Base-by-base conservation (phyloP, 2,888 invertebrate species). In the Eutolmus rufibarbis region DNA sequence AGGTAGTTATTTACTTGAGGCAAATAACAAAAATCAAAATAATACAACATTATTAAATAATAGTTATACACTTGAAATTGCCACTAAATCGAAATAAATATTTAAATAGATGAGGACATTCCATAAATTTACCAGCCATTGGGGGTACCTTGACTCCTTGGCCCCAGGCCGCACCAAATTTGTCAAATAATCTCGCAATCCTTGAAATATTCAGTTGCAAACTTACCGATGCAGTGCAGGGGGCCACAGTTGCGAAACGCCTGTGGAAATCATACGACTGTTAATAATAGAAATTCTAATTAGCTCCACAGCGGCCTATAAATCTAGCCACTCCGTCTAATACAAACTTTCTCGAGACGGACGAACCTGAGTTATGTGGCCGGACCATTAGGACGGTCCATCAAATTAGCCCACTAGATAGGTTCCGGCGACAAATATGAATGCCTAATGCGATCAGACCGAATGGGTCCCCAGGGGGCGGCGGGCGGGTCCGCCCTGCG, bases 381-480 rank as follows among this genome's bases (percentile, higher is more conserved):
- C 16, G 28, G n/a, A 28, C n/a, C 82, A 82, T 82, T 82, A 82
- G 34, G 56, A 12, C 57, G 23, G 19, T 28, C 19, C 82, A 82
- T 82, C 82, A 82, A 82, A 82, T 82, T 82, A 56, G 37, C 66
- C 19, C 82, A 66, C 57, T 82, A 82, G 82, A 82, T 51, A 82
- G 82, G 82, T 57, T 82, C 82, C 31, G 57, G 82, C 74, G 85
- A 40, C 43, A 74, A 74, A 37, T 85, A 85, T 85, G 85, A 85
- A 85, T 85, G 85, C 51, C 43, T 74, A 74, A 85, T 85, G 74
- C 37, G 85, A 85, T 85, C 85, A 85, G 19, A 74, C 74, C 28
- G 74, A 82, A 88, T 82, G 88, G 82, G 86, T 84, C 88, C 88
- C 88, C 56, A 12, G 88, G 40, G 88, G 31, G 84, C 74, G n/a